phyloP scores from a whole-genome alignment of 2,888 invertebrate genomes.

The Entomobrya proxima region DNA sequence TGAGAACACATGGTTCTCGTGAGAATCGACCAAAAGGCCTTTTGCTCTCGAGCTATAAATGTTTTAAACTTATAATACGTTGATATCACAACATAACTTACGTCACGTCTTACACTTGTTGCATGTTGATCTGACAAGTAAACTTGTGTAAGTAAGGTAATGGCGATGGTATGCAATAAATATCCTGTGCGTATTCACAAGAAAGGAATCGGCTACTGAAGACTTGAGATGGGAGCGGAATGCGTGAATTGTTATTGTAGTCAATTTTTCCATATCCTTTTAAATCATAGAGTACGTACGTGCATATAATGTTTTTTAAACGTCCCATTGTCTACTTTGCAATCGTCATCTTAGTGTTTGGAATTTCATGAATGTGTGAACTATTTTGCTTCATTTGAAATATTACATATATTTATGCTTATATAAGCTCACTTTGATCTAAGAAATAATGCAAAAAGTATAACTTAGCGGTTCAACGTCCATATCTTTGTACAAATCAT shows the following conservation, averaged over 20 bases:
- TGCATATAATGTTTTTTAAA: background rate
- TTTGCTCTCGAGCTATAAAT: background rate
- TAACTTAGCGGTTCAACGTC: constrained; percentile 56
- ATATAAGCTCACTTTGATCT: background rate
- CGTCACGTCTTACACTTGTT: background rate
- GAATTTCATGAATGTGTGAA: constrained; percentile 18
- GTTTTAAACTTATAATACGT: background rate
- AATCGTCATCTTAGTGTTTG: background rate
- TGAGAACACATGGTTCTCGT: constrained; percentile 56
- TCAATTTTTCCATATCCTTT: background rate
- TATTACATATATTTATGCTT: background rate
- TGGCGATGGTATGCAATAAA: background rate
- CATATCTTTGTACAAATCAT: constrained; percentile 41
- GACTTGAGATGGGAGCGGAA: constrained; percentile 34
- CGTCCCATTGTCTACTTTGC: background rate
- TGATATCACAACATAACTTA: background rate
- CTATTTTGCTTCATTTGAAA: background rate
- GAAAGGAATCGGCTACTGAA: constrained; percentile 24
- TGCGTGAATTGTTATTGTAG: constrained; percentile 21
- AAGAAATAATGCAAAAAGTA: background rate
- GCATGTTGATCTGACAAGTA: background rate
- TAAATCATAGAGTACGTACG: background rate
- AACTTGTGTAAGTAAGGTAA: background rate
- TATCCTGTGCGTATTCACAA: background rate
- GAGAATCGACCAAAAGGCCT: constrained; percentile 37